These are phyloP conservation scores for Coturnix japonica DNA, from an alignment of 2,113 vertebrate species.

Conservation along the genomic window DNA sequence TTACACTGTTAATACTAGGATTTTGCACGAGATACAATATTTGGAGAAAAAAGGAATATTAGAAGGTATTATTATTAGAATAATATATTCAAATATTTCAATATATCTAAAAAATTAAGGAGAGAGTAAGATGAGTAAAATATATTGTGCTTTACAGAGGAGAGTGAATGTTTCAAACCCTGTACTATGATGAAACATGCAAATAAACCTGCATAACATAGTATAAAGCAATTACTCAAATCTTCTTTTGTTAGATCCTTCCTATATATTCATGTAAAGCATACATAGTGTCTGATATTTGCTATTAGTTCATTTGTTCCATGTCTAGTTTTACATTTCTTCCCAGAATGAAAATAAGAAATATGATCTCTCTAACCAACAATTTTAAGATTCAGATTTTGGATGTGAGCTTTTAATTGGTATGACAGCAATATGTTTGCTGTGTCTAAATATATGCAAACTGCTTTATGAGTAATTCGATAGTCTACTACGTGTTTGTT, in stretches of 20 bases:
- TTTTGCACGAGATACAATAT: background rate
- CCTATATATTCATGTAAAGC: background rate
- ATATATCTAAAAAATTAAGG: background rate
- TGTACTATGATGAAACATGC: background rate
- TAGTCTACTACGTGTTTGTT: conserved; percentile 20
- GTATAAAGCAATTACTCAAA: background rate
- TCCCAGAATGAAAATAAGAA: background rate
- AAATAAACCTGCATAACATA: background rate
- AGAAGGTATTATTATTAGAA: background rate
- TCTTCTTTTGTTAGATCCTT: background rate
- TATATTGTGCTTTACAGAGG: background rate
- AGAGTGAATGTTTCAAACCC: background rate
- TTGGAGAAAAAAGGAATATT: background rate
- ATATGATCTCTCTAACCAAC: background rate
- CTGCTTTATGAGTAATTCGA: background rate
- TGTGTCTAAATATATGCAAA: conserved; percentile 39
- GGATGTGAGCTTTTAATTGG: conserved; percentile 3
- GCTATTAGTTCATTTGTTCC: background rate
- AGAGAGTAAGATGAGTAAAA: background rate
- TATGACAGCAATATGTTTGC: conserved; percentile 36
- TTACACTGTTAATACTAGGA: background rate
- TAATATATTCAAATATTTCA: background rate
- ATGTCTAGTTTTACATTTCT: background rate
- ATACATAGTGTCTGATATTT: background rate
- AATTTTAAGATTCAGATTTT: background rate